Evolutionary conservation across 1,140 invertebrate species (phyloP), one percentile per base, ranked within the genome.

Genomic region (Geopemphigus sp.): DNA sequence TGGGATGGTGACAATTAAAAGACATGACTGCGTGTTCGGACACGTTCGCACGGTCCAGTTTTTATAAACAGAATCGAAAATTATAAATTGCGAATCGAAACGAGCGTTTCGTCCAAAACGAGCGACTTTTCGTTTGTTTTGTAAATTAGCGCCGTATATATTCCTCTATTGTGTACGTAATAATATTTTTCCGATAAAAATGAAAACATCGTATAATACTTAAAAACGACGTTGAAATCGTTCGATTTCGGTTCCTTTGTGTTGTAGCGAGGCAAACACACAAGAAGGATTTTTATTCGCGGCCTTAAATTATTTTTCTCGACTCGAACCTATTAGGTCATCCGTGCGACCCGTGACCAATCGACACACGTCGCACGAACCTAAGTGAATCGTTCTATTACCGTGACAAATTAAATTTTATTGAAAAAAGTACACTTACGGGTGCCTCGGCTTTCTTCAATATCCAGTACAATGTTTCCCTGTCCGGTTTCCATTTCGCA

Each of bases 401-500:
- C 59, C 56, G 6, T 57, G 24, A 72, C 50, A 26, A 81, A 70
- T 47, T 56, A 24, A 39, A 78, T 56, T 53, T 66, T 81, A 39
- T 70, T 47, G 17, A 53, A 50, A 39, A 72, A 22, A 64, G 39
- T 53, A 80, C 83, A 91, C 93, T 93, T 89, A 96, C 94, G 92
- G 83, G 89, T 88, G 82, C 92, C 93, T 86, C 90, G 88, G 84
- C 94, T 95, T 85, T 96, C 94, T 85, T 94, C 92, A 81, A 95
- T 95, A 84, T 96, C 94, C 72, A 96, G 86, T 82, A 96, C 95
- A 64, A 95, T 94, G 83, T 93, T 95, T 0, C 93, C 92, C 83
- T 94, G 91, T 15, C 93, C 92, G 47, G 90, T 92, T 86, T 94
- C 92, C 81, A 94, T 91, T 84, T 94, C 92, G 84, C 93, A 94